Evolutionary conservation across 37 sponge, comb jelly and placozoan species (phyloP), one percentile per base, ranked within the genome.

Genomic region (Cladorhizidae sp.): DNA sequence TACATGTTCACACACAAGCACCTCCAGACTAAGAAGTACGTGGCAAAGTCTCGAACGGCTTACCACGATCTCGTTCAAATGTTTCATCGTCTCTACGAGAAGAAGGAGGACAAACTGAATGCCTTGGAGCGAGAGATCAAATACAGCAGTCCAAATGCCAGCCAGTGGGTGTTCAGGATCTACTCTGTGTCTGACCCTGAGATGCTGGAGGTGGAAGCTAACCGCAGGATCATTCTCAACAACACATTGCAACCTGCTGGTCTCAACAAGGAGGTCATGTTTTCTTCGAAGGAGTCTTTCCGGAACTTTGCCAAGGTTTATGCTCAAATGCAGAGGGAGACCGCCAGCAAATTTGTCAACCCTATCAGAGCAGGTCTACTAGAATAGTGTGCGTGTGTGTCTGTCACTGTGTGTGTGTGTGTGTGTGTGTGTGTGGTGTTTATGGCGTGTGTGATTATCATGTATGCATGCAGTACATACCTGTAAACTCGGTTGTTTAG

Each of bases 1-100:
- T 88, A 83, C 72, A 25, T 78, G 50, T 88, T 88, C 58, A 32
- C 32, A 2, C 89, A 88, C 74, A 88, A 79, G 33, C 32, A 28
- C 23, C 56, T 62, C 1, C 37, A 3, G 11, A 5, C 29, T 0
- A 50, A 56, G n/a, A 55, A 50, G 36, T 88, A 83, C 45, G 64
- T 78, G n/a, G 89, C 79, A 0, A 72, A 72, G 41, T 73, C 73
- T 8, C 72, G 40, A 25, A 54, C 64, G 1, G 33, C 62, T 15
- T 78, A 73, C 39, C 50, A 78, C 14, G 89, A 83, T 11, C 52
- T 88, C 22, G 39, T 78, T 0, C 73, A 77, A 23, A 56, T 88
- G 84, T 83, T 88, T 49, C 67, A 79, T 28, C 54, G 72, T 1
- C 75, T 88, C 28, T 88, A 65, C 62, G 79, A 83, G 54, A 83